Evolutionary conservation across 2,888 invertebrate genomes (phyloP), one percentile per base, ranked within the genome.

Genomic region (Trichogramma dendrolimi): DNA sequence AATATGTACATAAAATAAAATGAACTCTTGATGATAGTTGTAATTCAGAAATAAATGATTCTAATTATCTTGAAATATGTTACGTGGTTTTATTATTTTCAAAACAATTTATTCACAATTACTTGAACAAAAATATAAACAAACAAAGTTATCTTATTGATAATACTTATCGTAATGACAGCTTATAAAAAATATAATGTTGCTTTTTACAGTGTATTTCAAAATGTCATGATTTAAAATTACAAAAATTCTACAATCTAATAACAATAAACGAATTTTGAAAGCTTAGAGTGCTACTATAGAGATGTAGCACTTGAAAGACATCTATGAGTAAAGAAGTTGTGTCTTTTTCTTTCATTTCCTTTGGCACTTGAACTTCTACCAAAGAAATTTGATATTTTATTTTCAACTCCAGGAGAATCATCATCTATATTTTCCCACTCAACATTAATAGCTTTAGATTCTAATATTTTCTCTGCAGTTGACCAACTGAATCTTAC

Each of bases 401-500:
- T 80, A 39, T n/a, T 40, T 4, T 40, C 51, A 8, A 40, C n/a
- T 6, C 51, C 2, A 79, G 82, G 8, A 76, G 63, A 27, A 51
- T 72, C 62, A 73, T 79, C 64, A 40, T 73, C 71, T 1, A 69
- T 64, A 64, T 89, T 85, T 74, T 89, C 91, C 83, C 92, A 89
- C 60, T 88, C 87, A 53, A 90, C 88, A 7, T 82, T 78, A 14
- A 87, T 85, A 0, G 91, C 92, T 56, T 86, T 85, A 5, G 88
- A 86, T 66, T 91, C 85, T 10, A 99, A 78, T 69, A 93, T 87
- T 52, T 86, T 86, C 64, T 88, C 88, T 0, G 96, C 91, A 0
- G 99, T 99, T 0, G 96, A 94, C 99, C 99, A 99, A 77, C 96
- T 96, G 78, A 98, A 96, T 64, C 99, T 83, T 0, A 99, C 97